A percentile compares a stretch with the other conserved stretches of the same genome.
Evolutionary conservation across 2,888 invertebrate species (phyloP).

Genomic region (Drosophila mimetica): DNA sequence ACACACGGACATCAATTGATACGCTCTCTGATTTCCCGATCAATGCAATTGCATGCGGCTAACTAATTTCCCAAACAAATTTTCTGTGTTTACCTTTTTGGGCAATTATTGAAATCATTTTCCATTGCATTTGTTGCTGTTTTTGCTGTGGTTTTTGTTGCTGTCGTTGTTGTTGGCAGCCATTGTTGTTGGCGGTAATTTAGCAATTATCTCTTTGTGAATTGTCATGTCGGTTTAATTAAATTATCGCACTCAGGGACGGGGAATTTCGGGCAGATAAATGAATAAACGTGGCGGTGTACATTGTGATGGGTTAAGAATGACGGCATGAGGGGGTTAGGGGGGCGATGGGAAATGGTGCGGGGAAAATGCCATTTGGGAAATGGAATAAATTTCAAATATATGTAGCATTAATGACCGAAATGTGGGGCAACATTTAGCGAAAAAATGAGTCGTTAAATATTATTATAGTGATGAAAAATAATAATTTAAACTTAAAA

Average conservation of each 20-base stretch:
- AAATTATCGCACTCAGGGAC: slow-evolving; percentile 49
- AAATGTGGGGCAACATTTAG: not conserved
- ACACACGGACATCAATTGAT: slow-evolving; percentile 34
- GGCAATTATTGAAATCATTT: slow-evolving; percentile 37
- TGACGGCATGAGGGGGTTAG: not conserved
- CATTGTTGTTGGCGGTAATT: slow-evolving; percentile 43
- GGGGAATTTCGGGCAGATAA: slow-evolving; percentile 14
- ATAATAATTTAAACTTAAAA: too few relatives aligned
- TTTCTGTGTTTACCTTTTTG: slow-evolving; percentile 19
- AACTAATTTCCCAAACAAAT: slow-evolving; percentile 38
- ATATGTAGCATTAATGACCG: not conserved
- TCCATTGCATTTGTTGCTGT: slow-evolving; percentile 18
- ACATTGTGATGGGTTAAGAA: not conserved
- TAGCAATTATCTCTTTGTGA: slow-evolving; percentile 55
- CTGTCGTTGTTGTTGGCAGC: slow-evolving; percentile 19
- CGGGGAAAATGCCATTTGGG: not conserved
- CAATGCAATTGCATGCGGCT: slow-evolving; percentile 55
- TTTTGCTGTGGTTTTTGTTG: slow-evolving; percentile 6
- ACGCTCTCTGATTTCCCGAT: slow-evolving; percentile 53
- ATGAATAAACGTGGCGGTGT: slow-evolving; percentile 2
- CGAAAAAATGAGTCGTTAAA: not conserved
- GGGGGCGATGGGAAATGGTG: not conserved
- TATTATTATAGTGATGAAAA: too few relatives aligned
- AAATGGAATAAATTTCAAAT: not conserved
- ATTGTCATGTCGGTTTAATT: slow-evolving; percentile 63